phyloP scores from a whole-genome alignment of 2,113 vertebrate species.

The Pampusana beccarii region DNA sequence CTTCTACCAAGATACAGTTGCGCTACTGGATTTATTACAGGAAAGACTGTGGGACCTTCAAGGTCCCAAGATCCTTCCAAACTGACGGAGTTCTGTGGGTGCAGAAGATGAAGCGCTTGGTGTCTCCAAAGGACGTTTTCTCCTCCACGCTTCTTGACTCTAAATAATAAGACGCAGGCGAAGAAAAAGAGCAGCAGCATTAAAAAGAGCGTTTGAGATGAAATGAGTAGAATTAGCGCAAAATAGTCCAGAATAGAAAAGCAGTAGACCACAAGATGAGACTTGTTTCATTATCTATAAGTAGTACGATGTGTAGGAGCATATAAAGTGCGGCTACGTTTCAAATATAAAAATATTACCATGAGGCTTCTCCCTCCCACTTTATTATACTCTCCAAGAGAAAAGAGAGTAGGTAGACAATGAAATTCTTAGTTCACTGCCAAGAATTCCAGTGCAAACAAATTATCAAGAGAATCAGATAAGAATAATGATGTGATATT shows the following conservation, averaged over 20 bases:
- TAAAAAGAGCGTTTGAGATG: neutral
- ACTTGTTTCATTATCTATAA: slow-evolving; percentile 65
- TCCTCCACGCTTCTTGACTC: neutral
- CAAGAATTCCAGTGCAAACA: slow-evolving; percentile 72
- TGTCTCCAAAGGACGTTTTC: neutral
- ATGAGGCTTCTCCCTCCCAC: slow-evolving; percentile 67
- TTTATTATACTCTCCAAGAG: slow-evolving; percentile 71
- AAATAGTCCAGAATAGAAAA: slow-evolving; percentile 41
- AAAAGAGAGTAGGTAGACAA: slow-evolving; percentile 72
- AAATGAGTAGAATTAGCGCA: slow-evolving; percentile 37
- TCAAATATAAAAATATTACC: slow-evolving; percentile 69
- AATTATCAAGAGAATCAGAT: slow-evolving; percentile 70
- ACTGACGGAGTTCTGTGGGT: too few relatives aligned
- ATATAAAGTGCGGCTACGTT: slow-evolving; percentile 67
- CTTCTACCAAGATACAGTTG: neutral
- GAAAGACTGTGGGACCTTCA: neutral
- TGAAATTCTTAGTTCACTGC: slow-evolving; percentile 69
- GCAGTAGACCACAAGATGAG: slow-evolving; percentile 54
- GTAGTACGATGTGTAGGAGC: slow-evolving; percentile 57
- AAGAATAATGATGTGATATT: slow-evolving; percentile 69
- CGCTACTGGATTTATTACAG: neutral
- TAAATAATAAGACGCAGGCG: neutral
- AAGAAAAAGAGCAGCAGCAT: neutral
- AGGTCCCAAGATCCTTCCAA: neutral
- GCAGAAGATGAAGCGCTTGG: too few relatives aligned